Base-by-base conservation (phyloP, 2,113 vertebrate species). In the Pterocles burchelli region DNA sequence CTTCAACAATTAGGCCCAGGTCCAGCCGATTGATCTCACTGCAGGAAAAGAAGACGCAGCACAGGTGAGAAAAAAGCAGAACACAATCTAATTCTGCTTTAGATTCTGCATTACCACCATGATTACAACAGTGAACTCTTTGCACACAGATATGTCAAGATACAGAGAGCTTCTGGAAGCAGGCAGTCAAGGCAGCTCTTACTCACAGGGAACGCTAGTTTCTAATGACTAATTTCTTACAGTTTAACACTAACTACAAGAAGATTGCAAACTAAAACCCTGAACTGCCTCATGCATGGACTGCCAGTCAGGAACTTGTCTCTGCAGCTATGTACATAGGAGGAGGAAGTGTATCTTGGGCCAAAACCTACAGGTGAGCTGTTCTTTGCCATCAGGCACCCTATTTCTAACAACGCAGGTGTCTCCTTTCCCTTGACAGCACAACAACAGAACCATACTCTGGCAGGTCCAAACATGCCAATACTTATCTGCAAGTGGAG, bases 21-120 rank as follows among this genome's bases (percentile, higher is more conserved):
- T 99, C 99, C 98, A 99, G 96, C 17, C 98, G 98, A 97, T 96
- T 99, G 98, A 99, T 99, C 98, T 99, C 99, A 95, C 99, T 99
- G 96, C 67, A 97, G 77, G 65, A 71, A 73, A 87, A 85, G 85
- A 54, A 96, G 66, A 86, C 11, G n/a, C 24, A 96, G 45, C 15
- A 63, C 3, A 17, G n/a, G n/a, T 96, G 65, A 97, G 84, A 68
- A 83, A 46, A 80, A 95, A 57, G 2, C 22, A 89, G 58, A 74
- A 77, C 19, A 82, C 18, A 61, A 11, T 34, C 38, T 74, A 59
- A 36, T 63, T 89, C 26, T 67, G 16, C 45, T 75, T 46, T 46
- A 79, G 16, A 46, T 71, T 94, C 77, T 43, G 17, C 71, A 76
- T 57, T 82, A 58, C 48, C n/a, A 88, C 18, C 52, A 63, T 17